Percentiles rank a stretch among this genome's conserved stretches.
Evolutionary conservation across 2,797 vertebrate species (phyloP).

Genomic region (Gymnoscopelus microlampas): DNA sequence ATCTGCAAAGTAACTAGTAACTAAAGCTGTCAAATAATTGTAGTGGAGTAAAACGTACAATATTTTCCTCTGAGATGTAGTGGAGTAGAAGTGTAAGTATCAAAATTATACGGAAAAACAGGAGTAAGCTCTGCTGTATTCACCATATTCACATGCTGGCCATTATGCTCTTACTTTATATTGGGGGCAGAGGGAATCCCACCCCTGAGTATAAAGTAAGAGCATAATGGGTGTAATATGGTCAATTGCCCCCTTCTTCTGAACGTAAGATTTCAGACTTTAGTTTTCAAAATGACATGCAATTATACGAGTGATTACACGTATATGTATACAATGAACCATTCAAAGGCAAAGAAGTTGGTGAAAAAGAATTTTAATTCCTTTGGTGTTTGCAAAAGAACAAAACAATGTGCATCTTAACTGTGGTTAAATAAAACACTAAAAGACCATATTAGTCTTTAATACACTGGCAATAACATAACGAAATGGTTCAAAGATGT

Average conservation of each 20-base stretch:
- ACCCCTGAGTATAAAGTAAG: neutral
- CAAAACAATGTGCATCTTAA: conserved; percentile 54
- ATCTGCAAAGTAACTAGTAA: too few species aligned
- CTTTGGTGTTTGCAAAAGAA: conserved; percentile 79
- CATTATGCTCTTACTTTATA: neutral
- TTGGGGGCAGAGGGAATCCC: neutral
- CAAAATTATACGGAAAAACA: too few species aligned
- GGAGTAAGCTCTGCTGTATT: too few species aligned
- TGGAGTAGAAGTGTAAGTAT: too few species aligned
- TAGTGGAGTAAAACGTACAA: too few species aligned
- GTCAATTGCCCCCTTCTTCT: neutral
- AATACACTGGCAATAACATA: conserved; percentile 36
- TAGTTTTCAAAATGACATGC: too few species aligned
- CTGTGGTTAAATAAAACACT: conserved; percentile 45
- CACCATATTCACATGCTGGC: neutral
- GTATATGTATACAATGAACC: conserved; percentile 13
- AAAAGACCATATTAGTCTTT: conserved; percentile 29
- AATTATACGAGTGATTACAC: neutral
- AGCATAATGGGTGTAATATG: neutral
- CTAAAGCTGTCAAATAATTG: too few species aligned
- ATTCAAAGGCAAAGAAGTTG: conserved; percentile 42
- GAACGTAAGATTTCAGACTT: too few species aligned
- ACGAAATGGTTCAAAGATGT: conserved; percentile 33
- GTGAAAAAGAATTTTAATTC: conserved; percentile 78
- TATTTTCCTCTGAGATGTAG: too few species aligned